Evolutionary conservation across 1,140 invertebrate species (phyloP).

Genomic region (Atta texana): DNA sequence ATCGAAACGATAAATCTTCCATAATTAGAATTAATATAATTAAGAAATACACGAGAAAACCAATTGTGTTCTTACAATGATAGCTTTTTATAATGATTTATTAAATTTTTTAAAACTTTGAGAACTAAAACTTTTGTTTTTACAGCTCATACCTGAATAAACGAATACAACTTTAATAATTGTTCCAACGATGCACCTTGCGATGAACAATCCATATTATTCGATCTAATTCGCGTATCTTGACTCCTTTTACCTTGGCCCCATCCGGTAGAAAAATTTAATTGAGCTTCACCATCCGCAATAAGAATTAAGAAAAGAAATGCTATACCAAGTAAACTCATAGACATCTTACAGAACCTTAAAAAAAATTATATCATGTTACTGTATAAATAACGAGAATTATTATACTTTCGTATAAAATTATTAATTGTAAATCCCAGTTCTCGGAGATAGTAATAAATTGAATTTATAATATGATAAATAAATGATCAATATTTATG

Average conservation of each 20-base stretch:
- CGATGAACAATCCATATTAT: constrained; percentile 35
- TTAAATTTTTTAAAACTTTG: neutral
- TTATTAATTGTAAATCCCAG: neutral
- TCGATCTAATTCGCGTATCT: constrained; percentile 63
- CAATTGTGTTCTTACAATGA: neutral
- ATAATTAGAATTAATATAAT: constrained; percentile 15
- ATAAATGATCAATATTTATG: neutral
- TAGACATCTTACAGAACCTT: constrained; percentile 67
- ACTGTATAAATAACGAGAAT: neutral
- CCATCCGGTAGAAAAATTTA: constrained; percentile 84
- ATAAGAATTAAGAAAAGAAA: constrained; percentile 71
- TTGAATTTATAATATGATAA: neutral
- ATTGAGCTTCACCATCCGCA: constrained; percentile 74
- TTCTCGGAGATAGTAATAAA: neutral
- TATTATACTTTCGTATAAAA: neutral
- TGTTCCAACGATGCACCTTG: constrained; percentile 67
- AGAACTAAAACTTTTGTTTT: neutral
- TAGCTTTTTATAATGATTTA: neutral
- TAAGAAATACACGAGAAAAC: neutral
- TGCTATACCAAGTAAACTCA: constrained; percentile 59
- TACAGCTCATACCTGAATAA: constrained; percentile 72
- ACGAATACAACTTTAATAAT: constrained; percentile 73
- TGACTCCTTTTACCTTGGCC: constrained; percentile 78
- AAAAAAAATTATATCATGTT: neutral
- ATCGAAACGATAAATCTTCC: neutral